These are phyloP conservation scores for Gambusia yucatana DNA, from an alignment of 2,797 vertebrate genomes.

Conservation along the genomic window DNA sequence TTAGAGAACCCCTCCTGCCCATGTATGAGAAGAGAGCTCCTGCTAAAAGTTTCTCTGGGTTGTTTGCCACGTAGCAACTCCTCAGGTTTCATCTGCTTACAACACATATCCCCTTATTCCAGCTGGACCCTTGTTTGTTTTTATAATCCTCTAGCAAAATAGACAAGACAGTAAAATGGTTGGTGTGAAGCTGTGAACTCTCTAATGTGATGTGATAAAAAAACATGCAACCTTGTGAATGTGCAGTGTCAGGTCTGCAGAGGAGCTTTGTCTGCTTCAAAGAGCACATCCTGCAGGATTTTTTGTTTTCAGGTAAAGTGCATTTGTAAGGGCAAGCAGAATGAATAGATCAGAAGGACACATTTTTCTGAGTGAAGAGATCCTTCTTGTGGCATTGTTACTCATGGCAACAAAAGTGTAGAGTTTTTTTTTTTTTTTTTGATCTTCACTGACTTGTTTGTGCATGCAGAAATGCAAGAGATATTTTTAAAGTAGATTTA, in stretches of 20 bases:
- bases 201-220: constrained; percentile 43
- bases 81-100: constrained; percentile 41
- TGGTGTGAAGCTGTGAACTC: constrained; percentile 28
- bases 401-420: constrained; percentile 8
- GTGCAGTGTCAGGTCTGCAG: constrained; percentile 19
- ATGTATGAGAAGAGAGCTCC: constrained; percentile 63
- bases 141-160: constrained; percentile 25
- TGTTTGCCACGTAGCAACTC: constrained; percentile 51
- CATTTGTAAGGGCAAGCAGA: constrained; percentile 32
- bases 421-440: background rate
- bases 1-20: constrained; percentile 71
- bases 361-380: background rate
- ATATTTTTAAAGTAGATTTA: constrained; percentile 4
- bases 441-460: background rate
- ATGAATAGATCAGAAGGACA: background rate
- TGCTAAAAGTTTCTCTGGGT: constrained; percentile 55
- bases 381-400: constrained; percentile 25
- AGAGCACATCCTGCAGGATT: constrained; percentile 6
- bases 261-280: constrained; percentile 30
- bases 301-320: constrained; percentile 29
- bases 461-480: background rate
- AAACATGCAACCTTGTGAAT: constrained; percentile 21
- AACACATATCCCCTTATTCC: constrained; percentile 56
- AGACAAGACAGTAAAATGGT: constrained; percentile 46
- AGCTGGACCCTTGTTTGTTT: constrained; percentile 49